A percentile compares a stretch with the other conserved stretches of the same genome.
Conservation (phyloP, 2,888 invertebrate genomes). For the Drosophila niveifrons region DNA sequence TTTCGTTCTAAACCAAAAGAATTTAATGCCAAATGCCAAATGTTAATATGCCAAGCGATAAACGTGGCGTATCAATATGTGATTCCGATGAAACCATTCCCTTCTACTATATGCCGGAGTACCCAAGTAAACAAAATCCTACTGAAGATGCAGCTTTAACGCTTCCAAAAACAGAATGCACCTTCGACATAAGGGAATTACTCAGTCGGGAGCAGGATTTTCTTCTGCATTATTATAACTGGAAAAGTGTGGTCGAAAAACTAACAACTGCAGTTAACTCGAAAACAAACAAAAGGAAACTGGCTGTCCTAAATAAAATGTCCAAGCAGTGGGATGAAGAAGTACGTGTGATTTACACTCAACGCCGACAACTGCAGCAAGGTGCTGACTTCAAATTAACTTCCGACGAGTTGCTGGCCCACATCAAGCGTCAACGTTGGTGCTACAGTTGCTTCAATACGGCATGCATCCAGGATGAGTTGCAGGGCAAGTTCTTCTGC, state of each 20-base stretch:
- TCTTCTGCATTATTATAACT: not conserved
- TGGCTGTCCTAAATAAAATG: not conserved
- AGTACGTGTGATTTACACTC: not conserved
- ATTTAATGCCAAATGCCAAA: not conserved
- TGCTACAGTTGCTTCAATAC: constrained; percentile 61
- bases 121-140: not conserved
- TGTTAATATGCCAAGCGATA: not conserved
- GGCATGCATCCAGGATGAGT: constrained; percentile 46
- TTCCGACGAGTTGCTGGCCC: constrained; percentile 14
- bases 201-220: not conserved
- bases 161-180: not conserved
- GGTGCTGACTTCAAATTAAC: not conserved
- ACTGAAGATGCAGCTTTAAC: not conserved
- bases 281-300: not conserved
- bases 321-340: constrained; percentile 11
- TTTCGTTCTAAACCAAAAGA: too few relatives aligned
- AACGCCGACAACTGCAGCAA: not conserved
- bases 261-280: not conserved
- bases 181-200: not conserved
- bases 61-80: not conserved
- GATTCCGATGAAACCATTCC: constrained; percentile 2
- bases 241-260: not conserved
- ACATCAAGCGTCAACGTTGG: constrained; percentile 66
- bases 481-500: constrained; percentile 34
- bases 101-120: not conserved